These are phyloP conservation scores for Polydrusus cervinus DNA, from an alignment of 2,888 invertebrate genomes.

Conservation along the genomic window DNA sequence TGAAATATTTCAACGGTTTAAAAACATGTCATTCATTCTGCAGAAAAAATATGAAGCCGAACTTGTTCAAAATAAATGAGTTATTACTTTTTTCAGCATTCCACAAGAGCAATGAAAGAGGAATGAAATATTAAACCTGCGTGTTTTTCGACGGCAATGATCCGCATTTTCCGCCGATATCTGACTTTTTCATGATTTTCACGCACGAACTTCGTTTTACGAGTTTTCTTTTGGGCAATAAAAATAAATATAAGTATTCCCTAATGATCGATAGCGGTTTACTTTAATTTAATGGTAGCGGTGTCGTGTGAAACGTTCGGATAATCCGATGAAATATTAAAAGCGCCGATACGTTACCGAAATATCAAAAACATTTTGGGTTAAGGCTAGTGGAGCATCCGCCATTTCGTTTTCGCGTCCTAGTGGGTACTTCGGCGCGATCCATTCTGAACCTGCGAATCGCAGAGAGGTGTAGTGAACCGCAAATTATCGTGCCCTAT, in stretches of 20 bases:
- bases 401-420: too few relatives aligned
- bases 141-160: conserved; percentile 5
- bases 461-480: too few relatives aligned
- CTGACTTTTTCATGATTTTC: conserved; percentile 34
- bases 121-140: conserved; percentile 17
- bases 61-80: not conserved
- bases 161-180: conserved; percentile 20
- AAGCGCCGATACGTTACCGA: not conserved
- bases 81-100: not conserved
- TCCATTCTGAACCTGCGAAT: too few relatives aligned
- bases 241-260: conserved; percentile 32
- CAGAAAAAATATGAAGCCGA: too few relatives aligned
- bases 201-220: conserved; percentile 29
- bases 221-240: conserved; percentile 29
- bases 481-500: too few relatives aligned
- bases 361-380: too few relatives aligned
- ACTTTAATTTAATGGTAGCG: conserved; percentile 1
- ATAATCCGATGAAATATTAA: not conserved
- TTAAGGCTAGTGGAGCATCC: too few relatives aligned
- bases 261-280: conserved; percentile 11
- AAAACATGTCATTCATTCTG: too few relatives aligned
- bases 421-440: too few relatives aligned
- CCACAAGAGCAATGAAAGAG: not conserved
- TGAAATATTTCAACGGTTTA: too few relatives aligned
- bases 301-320: not conserved